phyloP scores from a whole-genome alignment of 2,797 vertebrate genomes.

The Telmatherina bonti region DNA sequence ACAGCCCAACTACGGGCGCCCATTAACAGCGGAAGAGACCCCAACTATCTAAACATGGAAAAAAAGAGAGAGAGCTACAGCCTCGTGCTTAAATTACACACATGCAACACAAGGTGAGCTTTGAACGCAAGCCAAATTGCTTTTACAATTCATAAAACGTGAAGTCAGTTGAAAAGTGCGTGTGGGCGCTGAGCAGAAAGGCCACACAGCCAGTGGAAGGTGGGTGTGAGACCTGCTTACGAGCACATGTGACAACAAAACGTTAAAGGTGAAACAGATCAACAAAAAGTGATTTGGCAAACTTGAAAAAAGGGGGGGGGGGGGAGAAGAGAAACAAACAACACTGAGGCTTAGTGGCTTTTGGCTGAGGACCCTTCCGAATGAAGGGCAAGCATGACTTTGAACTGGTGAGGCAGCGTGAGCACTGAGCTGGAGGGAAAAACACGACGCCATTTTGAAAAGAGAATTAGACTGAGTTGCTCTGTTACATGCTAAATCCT shows the following conservation, averaged over 20 bases:
- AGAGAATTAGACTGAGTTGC: slow-evolving; percentile 74
- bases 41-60: slow-evolving; percentile 34
- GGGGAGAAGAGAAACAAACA: slow-evolving; percentile 14
- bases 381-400: slow-evolving; percentile 71
- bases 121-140: slow-evolving; percentile 30
- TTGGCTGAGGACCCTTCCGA: slow-evolving; percentile 60
- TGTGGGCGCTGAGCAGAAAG: slow-evolving; percentile 49
- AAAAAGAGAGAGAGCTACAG: slow-evolving; percentile 6
- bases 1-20: slow-evolving; percentile 52
- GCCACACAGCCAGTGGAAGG: slow-evolving; percentile 52
- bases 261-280: slow-evolving; percentile 56
- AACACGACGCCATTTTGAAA: slow-evolving; percentile 84
- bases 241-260: slow-evolving; percentile 40
- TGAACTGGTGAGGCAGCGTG: slow-evolving; percentile 72
- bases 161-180: slow-evolving; percentile 40
- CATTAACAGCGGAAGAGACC: slow-evolving; percentile 39
- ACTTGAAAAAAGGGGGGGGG: slow-evolving; percentile 24
- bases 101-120: slow-evolving; percentile 26
- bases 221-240: slow-evolving; percentile 45
- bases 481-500: slow-evolving; percentile 68
- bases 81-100: slow-evolving; percentile 23
- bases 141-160: slow-evolving; percentile 46
- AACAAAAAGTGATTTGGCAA: slow-evolving; percentile 29
- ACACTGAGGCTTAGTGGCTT: slow-evolving; percentile 48
- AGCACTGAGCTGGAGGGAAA: slow-evolving; percentile 73